Evolutionary conservation across 2,113 vertebrate genomes (phyloP).

Genomic region (cat (Felis catus)): DNA sequence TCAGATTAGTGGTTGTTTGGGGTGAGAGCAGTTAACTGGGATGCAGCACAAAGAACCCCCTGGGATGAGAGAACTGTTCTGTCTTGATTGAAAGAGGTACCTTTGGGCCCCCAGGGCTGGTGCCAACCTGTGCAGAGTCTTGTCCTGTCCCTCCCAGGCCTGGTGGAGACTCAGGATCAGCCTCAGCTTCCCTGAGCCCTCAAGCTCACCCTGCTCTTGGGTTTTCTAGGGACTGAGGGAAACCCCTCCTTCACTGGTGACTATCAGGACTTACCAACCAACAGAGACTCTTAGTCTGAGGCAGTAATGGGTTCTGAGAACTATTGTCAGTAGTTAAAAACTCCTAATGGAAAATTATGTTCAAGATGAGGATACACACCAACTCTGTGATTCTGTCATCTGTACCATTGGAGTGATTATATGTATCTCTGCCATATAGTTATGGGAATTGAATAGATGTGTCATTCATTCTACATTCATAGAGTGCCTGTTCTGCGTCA

Average conservation of each 20-base stretch:
- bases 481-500: neutral
- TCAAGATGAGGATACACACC: neutral
- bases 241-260: neutral
- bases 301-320: slow-evolving; percentile 14
- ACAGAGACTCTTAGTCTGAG: slow-evolving; percentile 32
- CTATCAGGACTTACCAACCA: neutral
- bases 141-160: neutral
- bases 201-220: neutral
- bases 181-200: neutral
- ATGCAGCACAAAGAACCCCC: neutral
- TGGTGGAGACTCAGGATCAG: neutral
- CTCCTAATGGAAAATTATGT: neutral
- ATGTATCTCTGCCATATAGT: neutral
- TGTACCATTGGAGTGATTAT: neutral
- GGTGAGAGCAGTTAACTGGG: neutral
- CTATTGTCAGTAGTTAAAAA: neutral
- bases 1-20: neutral
- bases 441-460: neutral
- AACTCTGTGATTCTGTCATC: neutral
- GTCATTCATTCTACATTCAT: neutral
- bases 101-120: neutral
- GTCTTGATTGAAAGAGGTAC: neutral
- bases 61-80: neutral
- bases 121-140: neutral
- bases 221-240: slow-evolving; percentile 11